Conservation (phyloP, 2,888 invertebrate species). For the Luperina testacea region DNA sequence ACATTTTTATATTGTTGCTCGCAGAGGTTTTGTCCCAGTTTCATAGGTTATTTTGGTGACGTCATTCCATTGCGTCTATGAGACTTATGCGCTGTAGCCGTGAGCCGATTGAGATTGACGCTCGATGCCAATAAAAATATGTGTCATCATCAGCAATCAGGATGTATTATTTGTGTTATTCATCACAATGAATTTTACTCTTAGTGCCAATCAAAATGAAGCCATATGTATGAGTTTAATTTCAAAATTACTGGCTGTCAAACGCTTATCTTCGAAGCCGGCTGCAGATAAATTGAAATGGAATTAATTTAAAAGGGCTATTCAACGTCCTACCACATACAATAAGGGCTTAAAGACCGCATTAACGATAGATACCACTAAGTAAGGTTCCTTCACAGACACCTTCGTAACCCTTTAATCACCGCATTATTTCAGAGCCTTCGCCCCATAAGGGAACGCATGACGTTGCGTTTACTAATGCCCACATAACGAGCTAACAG, state of each 20-base stretch:
- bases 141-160: slow-evolving; percentile 48
- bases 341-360: slow-evolving; percentile 42
- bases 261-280: background rate
- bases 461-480: slow-evolving; percentile 61
- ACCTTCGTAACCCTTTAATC: slow-evolving; percentile 50
- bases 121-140: slow-evolving; percentile 40
- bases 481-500: slow-evolving; percentile 31
- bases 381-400: slow-evolving; percentile 33
- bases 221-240: background rate
- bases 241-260: background rate
- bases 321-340: slow-evolving; percentile 10
- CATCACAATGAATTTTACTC: background rate
- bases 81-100: slow-evolving; percentile 4
- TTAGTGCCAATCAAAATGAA: slow-evolving; percentile 4
- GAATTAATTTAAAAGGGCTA: slow-evolving; percentile 2
- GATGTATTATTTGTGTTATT: slow-evolving; percentile 10
- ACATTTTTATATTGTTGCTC: background rate
- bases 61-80: slow-evolving; percentile 30
- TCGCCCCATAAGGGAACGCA: slow-evolving; percentile 25
- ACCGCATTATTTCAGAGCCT: slow-evolving; percentile 36
- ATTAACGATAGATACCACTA: slow-evolving; percentile 28
- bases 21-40: background rate
- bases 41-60: slow-evolving; percentile 25
- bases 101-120: slow-evolving; percentile 38
- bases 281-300: slow-evolving; percentile 23